Evolutionary conservation across 2,888 invertebrate species (phyloP).

Genomic region (Leucophenga maculata): DNA sequence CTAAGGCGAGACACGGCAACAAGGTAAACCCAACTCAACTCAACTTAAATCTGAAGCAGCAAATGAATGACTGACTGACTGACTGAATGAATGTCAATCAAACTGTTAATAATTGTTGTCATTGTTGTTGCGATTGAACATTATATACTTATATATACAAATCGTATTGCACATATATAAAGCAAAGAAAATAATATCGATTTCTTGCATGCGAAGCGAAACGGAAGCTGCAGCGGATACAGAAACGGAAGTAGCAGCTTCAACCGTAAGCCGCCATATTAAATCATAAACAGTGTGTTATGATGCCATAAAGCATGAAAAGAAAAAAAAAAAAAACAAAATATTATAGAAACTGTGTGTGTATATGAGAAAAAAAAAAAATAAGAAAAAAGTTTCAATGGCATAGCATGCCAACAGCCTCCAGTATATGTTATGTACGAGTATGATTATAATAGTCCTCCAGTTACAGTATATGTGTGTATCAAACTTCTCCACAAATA

Average conservation of each 20-base stretch:
- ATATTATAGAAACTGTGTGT: too few species aligned
- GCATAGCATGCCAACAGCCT: neutral
- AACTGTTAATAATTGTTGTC: constrained; percentile 19
- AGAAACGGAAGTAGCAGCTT: constrained; percentile 30
- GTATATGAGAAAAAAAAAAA: neutral
- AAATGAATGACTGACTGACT: neutral
- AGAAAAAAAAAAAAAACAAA: constrained; percentile 10
- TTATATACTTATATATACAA: neutral
- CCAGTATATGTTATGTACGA: neutral
- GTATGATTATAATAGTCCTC: neutral
- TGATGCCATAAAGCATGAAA: constrained; percentile 24
- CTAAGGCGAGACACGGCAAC: neutral
- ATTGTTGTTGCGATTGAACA: neutral
- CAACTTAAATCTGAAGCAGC: neutral
- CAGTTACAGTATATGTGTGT: constrained; percentile 21
- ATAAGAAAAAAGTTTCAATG: constrained; percentile 19
- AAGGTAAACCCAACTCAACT: neutral
- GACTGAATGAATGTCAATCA: neutral
- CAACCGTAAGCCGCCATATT: constrained; percentile 46
- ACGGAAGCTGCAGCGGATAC: constrained; percentile 40
- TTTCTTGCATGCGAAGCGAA: constrained; percentile 20
- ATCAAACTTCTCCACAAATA: neutral
- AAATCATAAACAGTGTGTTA: constrained; percentile 45
- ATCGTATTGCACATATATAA: neutral
- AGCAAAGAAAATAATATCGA: constrained; percentile 10